A percentile compares a stretch with the other conserved stretches of the same genome.
These are phyloP conservation scores for Noturus placidus DNA, from an alignment of 2,113 vertebrate species.

Conservation along the genomic window DNA sequence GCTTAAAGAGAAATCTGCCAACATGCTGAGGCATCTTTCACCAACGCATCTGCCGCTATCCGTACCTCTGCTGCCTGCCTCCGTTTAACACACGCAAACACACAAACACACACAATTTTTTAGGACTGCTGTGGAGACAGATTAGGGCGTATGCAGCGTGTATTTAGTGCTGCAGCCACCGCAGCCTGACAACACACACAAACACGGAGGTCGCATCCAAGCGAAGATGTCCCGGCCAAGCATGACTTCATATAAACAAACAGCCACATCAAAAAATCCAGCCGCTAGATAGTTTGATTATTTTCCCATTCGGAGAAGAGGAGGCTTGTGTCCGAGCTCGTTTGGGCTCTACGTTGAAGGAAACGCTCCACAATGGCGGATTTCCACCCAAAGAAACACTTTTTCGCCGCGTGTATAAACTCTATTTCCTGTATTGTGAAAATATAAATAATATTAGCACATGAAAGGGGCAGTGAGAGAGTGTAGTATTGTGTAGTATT, in stretches of 20 bases:
- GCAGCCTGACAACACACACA: slow-evolving; percentile 49
- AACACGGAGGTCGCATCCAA: slow-evolving; percentile 49
- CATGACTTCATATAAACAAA: slow-evolving; percentile 53
- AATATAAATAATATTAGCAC: slow-evolving; percentile 49
- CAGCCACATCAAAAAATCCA: slow-evolving; percentile 41
- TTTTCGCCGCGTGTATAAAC: slow-evolving; percentile 47
- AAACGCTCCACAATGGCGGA: slow-evolving; percentile 51
- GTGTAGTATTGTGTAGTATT: slow-evolving; percentile 26
- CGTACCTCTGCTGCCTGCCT: slow-evolving; percentile 38
- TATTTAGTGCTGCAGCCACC: slow-evolving; percentile 41
- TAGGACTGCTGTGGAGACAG: slow-evolving; percentile 37
- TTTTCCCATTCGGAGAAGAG: slow-evolving; percentile 43
- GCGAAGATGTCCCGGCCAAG: slow-evolving; percentile 31
- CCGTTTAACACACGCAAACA: slow-evolving; percentile 31
- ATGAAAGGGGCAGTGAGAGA: slow-evolving; percentile 45
- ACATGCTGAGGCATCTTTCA: slow-evolving; percentile 53
- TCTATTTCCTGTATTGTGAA: slow-evolving; percentile 48
- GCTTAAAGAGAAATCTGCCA: slow-evolving; percentile 52
- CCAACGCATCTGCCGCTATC: slow-evolving; percentile 43
- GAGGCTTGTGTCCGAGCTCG: slow-evolving; percentile 9
- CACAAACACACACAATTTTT: slow-evolving; percentile 39
- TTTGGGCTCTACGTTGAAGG: slow-evolving; percentile 35
- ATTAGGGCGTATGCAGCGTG: slow-evolving; percentile 36
- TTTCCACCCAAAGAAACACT: slow-evolving; percentile 51
- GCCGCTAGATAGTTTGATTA: slow-evolving; percentile 44